phyloP scores from a whole-genome alignment of 2,888 invertebrate genomes.

The Archaeoteleia sp. region DNA sequence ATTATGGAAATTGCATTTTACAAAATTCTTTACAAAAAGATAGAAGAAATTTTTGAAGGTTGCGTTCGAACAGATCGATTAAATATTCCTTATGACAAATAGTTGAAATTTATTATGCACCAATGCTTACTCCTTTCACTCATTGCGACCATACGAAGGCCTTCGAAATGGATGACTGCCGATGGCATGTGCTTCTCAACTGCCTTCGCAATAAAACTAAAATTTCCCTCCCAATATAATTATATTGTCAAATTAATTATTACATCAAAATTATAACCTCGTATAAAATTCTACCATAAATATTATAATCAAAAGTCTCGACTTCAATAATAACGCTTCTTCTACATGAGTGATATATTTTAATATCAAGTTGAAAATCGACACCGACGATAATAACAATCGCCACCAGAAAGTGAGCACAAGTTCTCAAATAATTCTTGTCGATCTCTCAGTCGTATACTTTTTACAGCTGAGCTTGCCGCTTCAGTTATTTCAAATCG shows the following conservation, averaged over 20 bases:
- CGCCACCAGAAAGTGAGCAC: conserved; percentile 22
- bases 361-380: not conserved
- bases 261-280: no score
- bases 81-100: conserved; percentile 13
- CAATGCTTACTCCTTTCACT: conserved; percentile 41
- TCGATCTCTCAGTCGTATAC: conserved; percentile 24
- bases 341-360: no score
- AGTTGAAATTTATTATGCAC: conserved; percentile 32
- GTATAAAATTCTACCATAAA: no score
- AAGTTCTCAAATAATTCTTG: conserved; percentile 31
- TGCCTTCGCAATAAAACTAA: not conserved
- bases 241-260: no score
- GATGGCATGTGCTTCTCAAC: conserved; percentile 21
- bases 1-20: no score
- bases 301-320: no score
- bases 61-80: conserved; percentile 9
- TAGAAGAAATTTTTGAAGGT: conserved; percentile 14
- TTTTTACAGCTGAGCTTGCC: conserved; percentile 58
- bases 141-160: conserved; percentile 17
- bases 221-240: not conserved
- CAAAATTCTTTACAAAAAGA: no score
- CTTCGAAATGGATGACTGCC: conserved; percentile 36
- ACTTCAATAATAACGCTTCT: no score
- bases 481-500: conserved; percentile 73
- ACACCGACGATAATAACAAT: conserved; percentile 4